phyloP scores from a whole-genome alignment of 1,140 invertebrate genomes.

The Cardiocondyla obscurior region DNA sequence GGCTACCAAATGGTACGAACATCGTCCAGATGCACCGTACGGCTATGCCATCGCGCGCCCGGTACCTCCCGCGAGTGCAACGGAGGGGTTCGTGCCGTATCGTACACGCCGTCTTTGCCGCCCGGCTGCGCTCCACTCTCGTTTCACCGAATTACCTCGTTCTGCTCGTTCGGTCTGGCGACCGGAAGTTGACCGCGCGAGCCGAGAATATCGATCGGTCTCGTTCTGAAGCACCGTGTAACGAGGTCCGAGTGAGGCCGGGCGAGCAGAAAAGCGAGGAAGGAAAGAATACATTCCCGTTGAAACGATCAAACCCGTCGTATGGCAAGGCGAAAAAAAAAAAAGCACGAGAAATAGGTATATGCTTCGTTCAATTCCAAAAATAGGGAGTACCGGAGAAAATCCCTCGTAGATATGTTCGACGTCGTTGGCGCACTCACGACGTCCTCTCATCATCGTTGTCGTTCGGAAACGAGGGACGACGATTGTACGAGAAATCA shows the following conservation, averaged over 20 bases:
- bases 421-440: conserved; percentile 5
- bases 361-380: background rate
- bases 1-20: conserved; percentile 69
- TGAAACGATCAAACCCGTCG: conserved; percentile 21
- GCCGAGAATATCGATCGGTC: conserved; percentile 49
- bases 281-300: conserved; percentile 34
- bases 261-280: background rate
- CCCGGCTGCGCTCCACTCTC: conserved; percentile 24
- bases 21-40: conserved; percentile 57
- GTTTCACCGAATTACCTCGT: conserved; percentile 60
- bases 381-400: conserved; percentile 43
- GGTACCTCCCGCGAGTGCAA: conserved; percentile 46
- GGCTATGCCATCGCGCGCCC: conserved; percentile 19
- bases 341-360: background rate
- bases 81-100: conserved; percentile 3
- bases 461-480: conserved; percentile 57
- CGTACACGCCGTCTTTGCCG: conserved; percentile 6
- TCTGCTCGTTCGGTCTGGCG: conserved; percentile 47
- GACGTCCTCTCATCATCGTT: conserved; percentile 20
- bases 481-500: conserved; percentile 63
- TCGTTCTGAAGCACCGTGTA: conserved; percentile 8
- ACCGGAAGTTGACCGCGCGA: conserved; percentile 43
- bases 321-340: background rate
- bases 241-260: conserved; percentile 25
- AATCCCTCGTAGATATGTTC: conserved; percentile 49